phyloP scores from a whole-genome alignment of 2,797 vertebrate species.

The Morelia viridis region DNA sequence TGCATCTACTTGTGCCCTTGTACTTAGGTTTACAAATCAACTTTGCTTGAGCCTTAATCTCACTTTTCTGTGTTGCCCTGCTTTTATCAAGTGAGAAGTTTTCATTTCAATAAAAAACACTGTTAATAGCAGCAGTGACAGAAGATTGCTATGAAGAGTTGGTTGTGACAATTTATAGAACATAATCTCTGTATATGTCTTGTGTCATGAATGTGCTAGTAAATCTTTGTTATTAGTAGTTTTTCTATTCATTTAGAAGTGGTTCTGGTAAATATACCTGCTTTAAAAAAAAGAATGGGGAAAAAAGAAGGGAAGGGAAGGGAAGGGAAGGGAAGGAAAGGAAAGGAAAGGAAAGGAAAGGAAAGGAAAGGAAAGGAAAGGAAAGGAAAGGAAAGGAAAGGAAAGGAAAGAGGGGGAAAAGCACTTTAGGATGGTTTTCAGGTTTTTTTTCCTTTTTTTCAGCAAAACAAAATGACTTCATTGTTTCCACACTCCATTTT shows the following conservation, averaged over 20 bases:
- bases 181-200: conserved; percentile 50
- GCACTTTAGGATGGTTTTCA: neutral
- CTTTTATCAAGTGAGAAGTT: conserved; percentile 57
- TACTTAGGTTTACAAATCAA: conserved; percentile 51
- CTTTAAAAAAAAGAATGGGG: neutral
- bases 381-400: too few species aligned
- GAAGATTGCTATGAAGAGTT: conserved; percentile 54
- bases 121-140: conserved; percentile 53
- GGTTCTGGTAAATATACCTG: conserved; percentile 62
- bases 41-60: conserved; percentile 2
- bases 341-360: too few species aligned
- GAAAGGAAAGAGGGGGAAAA: neutral
- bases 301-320: neutral
- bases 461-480: conserved; percentile 81
- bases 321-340: neutral
- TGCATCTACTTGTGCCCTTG: conserved; percentile 1
- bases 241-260: conserved; percentile 53
- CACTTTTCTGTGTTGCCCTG: conserved; percentile 45
- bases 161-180: conserved; percentile 51
- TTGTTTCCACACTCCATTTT: conserved; percentile 77
- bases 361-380: too few species aligned
- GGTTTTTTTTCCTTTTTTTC: conserved; percentile 17
- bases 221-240: conserved; percentile 23
- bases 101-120: conserved; percentile 39
- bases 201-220: conserved; percentile 45